These are phyloP conservation scores for Bettongia penicillata DNA, from an alignment of 2,113 vertebrate genomes.

Conservation along the genomic window DNA sequence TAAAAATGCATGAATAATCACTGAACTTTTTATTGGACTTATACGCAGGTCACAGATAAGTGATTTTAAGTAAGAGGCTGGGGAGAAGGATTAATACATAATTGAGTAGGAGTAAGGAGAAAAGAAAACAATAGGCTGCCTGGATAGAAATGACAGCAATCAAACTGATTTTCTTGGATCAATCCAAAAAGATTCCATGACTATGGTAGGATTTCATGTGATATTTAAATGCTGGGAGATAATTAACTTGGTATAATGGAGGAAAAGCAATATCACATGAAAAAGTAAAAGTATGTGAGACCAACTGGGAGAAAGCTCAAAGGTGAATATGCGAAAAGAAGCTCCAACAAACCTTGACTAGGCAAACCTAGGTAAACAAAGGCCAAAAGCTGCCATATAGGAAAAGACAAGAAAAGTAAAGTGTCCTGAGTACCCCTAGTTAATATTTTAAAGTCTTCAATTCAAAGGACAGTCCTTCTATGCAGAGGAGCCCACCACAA, in stretches of 20 bases:
- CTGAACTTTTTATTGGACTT: not conserved
- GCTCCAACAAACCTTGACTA: not conserved
- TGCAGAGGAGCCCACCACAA: not conserved
- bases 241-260: too few relatives aligned
- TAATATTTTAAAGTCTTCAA: not conserved
- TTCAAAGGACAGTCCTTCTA: not conserved
- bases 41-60: not conserved
- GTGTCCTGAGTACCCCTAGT: not conserved
- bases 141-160: not conserved
- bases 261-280: too few relatives aligned
- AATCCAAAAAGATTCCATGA: not conserved
- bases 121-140: not conserved
- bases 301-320: not conserved
- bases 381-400: not conserved
- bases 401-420: not conserved
- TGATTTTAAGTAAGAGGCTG: not conserved
- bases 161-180: not conserved
- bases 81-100: not conserved
- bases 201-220: too few relatives aligned
- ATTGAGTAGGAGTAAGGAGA: not conserved
- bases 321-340: not conserved
- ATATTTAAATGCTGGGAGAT: too few relatives aligned
- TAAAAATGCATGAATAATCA: too few relatives aligned
- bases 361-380: not conserved
- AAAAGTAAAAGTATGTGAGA: too few relatives aligned